These are phyloP conservation scores for Palythoa caribaeorum DNA, from an alignment of 92 coral and sea anemone genomes.

Conservation along the genomic window DNA sequence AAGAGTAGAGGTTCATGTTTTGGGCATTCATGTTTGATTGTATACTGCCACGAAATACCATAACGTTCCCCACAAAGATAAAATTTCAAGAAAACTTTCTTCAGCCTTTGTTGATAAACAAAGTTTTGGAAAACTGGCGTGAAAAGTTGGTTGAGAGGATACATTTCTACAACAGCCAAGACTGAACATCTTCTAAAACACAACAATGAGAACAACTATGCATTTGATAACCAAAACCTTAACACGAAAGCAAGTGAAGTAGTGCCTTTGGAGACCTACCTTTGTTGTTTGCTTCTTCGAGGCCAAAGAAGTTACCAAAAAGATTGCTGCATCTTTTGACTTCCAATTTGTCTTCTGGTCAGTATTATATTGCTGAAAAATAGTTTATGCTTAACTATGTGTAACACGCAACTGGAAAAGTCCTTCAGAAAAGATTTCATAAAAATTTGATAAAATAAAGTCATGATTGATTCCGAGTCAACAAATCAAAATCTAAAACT, in stretches of 20 bases:
- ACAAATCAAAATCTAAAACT: no score
- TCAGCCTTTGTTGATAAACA: no score
- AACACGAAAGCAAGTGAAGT: not conserved
- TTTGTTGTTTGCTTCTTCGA: slow-evolving; percentile 96
- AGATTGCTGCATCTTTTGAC: slow-evolving; percentile 96
- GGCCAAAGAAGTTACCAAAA: slow-evolving; percentile 95
- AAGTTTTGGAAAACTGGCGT: no score
- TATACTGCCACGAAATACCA: no score
- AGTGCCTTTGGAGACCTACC: slow-evolving; percentile 48
- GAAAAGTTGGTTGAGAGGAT: no score
- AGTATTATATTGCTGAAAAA: slow-evolving; percentile 78
- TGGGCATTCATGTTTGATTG: no score
- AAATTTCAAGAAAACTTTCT: no score
- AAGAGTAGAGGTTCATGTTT: no score
- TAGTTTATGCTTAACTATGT: not conserved
- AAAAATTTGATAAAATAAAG: no score
- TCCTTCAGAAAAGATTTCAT: not conserved
- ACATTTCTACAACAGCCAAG: not conserved
- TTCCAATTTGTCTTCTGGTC: slow-evolving; percentile 86
- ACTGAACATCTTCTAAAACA: not conserved
- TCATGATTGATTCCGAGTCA: no score
- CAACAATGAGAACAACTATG: not conserved
- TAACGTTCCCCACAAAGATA: no score
- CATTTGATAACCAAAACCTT: not conserved
- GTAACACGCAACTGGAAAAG: not conserved